Percentiles rank a stretch among this genome's conserved stretches.
Conservation (phyloP, 2,113 vertebrate species). For the Pelecanus crispus region DNA sequence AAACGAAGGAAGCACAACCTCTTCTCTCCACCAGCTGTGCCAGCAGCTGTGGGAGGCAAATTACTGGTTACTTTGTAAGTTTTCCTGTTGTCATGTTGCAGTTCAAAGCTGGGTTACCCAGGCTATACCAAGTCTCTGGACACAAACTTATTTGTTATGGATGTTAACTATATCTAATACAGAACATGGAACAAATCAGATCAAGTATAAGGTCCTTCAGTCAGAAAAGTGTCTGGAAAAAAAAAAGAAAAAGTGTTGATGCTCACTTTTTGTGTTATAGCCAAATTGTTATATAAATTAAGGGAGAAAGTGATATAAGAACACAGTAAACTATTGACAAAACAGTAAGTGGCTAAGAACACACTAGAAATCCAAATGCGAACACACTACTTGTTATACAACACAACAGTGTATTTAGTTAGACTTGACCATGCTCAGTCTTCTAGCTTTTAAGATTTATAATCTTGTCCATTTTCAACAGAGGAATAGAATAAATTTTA, state of each 20-base stretch:
- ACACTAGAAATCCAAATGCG: background rate
- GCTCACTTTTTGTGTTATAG: background rate
- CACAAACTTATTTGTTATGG: background rate
- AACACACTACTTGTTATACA: background rate
- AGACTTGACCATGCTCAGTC: background rate
- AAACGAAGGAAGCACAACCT: background rate
- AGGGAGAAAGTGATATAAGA: background rate
- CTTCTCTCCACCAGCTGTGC: rapidly evolving
- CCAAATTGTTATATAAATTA: background rate
- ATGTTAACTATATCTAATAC: background rate
- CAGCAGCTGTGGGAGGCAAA: background rate
- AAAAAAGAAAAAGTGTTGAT: background rate
- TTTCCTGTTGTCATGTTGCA: background rate
- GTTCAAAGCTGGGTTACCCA: background rate
- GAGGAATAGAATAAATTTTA: background rate
- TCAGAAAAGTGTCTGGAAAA: background rate
- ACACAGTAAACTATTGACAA: background rate
- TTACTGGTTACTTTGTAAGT: background rate
- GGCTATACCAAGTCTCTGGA: background rate
- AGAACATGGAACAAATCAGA: background rate
- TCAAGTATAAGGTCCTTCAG: background rate
- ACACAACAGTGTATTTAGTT: background rate
- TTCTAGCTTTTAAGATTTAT: background rate
- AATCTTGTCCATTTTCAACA: background rate
- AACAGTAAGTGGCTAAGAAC: background rate